A percentile compares a stretch with the other conserved stretches of the same genome.
These are phyloP conservation scores for Neolamprologus multifasciatus DNA, from an alignment of 2,797 vertebrate species.

Conservation along the genomic window DNA sequence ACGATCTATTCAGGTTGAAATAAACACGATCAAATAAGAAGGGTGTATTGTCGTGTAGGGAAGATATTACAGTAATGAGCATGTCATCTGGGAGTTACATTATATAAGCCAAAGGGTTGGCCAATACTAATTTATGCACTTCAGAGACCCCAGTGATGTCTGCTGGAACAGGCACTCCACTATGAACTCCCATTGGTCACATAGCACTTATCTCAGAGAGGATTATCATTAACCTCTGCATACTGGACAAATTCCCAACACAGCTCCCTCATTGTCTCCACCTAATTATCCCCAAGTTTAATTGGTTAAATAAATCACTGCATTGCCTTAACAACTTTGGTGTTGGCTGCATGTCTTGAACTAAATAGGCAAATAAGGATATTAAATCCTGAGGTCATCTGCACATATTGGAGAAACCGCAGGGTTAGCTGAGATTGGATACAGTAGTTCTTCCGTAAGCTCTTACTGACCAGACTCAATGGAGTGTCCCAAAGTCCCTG, in stretches of 20 bases:
- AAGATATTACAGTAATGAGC: conserved; percentile 36
- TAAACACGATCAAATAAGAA: conserved; percentile 13
- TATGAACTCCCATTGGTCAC: conserved; percentile 66
- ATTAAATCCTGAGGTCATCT: conserved; percentile 35
- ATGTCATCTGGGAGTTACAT: conserved; percentile 16
- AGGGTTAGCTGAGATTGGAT: not conserved
- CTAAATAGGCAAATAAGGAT: conserved; percentile 42
- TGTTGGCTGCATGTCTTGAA: conserved; percentile 13
- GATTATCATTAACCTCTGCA: conserved; percentile 70
- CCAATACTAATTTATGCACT: conserved; percentile 29
- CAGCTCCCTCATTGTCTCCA: conserved; percentile 38
- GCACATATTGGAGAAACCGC: conserved; percentile 20
- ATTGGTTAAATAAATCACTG: conserved; percentile 70
- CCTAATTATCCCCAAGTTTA: conserved; percentile 65
- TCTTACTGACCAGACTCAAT: not conserved
- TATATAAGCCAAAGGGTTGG: conserved; percentile 19
- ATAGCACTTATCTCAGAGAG: conserved; percentile 64
- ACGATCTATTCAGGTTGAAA: conserved; percentile 12
- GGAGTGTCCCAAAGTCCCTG: not conserved
- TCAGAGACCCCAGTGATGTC: conserved; percentile 27
- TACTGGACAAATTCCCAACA: conserved; percentile 46
- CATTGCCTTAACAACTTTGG: conserved; percentile 45
- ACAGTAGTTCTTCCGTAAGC: not conserved
- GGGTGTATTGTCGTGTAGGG: not conserved
- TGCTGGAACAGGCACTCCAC: conserved; percentile 31